A percentile compares a stretch with the other conserved stretches of the same genome.
phyloP scores from a whole-genome alignment of 2,888 invertebrate genomes.

The Gortyna flavago region DNA sequence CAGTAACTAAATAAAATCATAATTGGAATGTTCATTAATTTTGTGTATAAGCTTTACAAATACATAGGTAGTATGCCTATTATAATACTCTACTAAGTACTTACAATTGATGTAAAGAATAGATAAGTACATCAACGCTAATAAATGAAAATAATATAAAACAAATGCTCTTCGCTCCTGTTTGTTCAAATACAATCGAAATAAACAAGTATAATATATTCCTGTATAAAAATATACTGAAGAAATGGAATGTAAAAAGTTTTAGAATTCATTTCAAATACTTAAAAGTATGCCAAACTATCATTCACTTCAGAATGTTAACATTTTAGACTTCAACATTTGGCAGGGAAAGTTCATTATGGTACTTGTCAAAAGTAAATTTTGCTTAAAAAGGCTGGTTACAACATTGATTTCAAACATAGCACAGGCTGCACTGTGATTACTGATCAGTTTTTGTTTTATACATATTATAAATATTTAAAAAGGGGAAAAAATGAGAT shows the following conservation, averaged over 20 bases:
- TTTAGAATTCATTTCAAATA: constrained; percentile 47
- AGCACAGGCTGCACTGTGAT: constrained; percentile 13
- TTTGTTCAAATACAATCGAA: constrained; percentile 48
- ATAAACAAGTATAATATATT: constrained; percentile 52
- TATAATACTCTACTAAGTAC: constrained; percentile 62
- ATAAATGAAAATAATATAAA: constrained; percentile 47
- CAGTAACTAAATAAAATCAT: constrained; percentile 60
- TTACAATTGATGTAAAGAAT: constrained; percentile 58
- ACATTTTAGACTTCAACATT: constrained; percentile 26
- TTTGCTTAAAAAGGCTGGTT: constrained; percentile 3
- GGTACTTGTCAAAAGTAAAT: background rate
- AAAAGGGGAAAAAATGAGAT: constrained; percentile 56
- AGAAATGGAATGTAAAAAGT: constrained; percentile 77
- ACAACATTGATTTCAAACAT: constrained; percentile 11
- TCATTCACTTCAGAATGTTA: constrained; percentile 55
- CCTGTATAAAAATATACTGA: constrained; percentile 70
- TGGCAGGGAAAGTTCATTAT: constrained; percentile 24
- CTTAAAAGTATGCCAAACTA: constrained; percentile 50
- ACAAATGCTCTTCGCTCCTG: constrained; percentile 53
- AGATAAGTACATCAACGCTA: constrained; percentile 61
- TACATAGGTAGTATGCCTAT: constrained; percentile 45
- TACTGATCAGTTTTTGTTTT: constrained; percentile 20
- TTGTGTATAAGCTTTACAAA: constrained; percentile 59
- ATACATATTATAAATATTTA: constrained; percentile 18
- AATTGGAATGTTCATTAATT: constrained; percentile 67